Conservation (phyloP, 2,888 invertebrate species). For the Mellilla xanthometata region DNA sequence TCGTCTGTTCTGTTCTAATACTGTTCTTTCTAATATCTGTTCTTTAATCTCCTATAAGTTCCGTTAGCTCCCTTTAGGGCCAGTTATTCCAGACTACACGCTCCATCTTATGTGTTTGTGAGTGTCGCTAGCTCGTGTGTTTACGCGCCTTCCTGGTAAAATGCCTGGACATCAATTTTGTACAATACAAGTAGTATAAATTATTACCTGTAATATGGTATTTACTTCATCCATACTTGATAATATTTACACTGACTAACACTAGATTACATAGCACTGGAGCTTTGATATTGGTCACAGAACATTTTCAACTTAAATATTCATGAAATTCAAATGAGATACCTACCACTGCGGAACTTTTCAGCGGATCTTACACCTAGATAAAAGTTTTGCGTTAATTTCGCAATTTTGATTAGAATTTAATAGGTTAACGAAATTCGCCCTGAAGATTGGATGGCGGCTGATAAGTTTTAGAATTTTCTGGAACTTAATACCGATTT, state of each 20-base stretch:
- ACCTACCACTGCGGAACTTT: conserved; percentile 31
- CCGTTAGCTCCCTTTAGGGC: too few relatives aligned
- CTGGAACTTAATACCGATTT: conserved; percentile 4
- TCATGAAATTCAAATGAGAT: conserved; percentile 62
- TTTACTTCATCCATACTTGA: background rate
- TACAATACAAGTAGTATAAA: too few relatives aligned
- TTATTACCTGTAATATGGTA: too few relatives aligned
- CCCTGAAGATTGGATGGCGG: conserved; percentile 13
- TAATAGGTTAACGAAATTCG: conserved; percentile 39
- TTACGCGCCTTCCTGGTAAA: too few relatives aligned
- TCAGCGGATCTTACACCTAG: conserved; percentile 28
- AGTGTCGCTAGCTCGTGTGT: too few relatives aligned
- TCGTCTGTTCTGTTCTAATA: too few relatives aligned
- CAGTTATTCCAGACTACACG: too few relatives aligned
- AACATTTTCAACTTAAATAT: conserved; percentile 45
- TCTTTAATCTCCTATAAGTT: too few relatives aligned
- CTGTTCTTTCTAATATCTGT: too few relatives aligned
- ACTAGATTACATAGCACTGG: conserved; percentile 6
- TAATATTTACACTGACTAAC: conserved; percentile 15
- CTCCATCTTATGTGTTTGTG: too few relatives aligned
- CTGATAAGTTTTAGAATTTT: conserved; percentile 7
- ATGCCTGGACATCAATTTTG: too few relatives aligned
- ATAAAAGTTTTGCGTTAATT: conserved; percentile 47
- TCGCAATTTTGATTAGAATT: conserved; percentile 41
- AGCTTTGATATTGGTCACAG: conserved; percentile 24